Evolutionary conservation across 1,140 invertebrate genomes (phyloP), one percentile per base, ranked within the genome.

Genomic region (Diprion similis): DNA sequence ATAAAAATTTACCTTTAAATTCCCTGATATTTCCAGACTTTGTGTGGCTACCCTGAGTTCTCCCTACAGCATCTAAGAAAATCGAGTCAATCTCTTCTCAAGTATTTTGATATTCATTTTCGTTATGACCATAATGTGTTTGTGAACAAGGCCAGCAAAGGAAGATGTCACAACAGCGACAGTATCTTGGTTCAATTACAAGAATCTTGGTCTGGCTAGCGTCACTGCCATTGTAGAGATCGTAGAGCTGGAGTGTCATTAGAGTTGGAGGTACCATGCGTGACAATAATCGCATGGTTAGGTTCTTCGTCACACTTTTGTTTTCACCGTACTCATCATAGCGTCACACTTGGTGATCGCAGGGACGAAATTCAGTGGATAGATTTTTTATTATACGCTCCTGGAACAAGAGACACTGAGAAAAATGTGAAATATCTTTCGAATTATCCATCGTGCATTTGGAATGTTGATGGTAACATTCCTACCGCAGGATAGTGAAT

Each of bases 271-370:
- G n/a, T 59, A 59, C 51, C 51, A 59, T 17, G 70, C 79, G 75
- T 77, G 79, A 77, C 78, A 64, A 69, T 66, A 19, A 46, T 45
- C 17, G 19, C 45, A 18, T 65, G 10, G 72, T 79, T 79, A 76
- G 59, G 66, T 76, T 74, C 76, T 64, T 73, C 71, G 77, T 75
- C 80, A 81, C 78, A 85, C 82, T 85, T 79, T 82, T 82, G 78
- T 84, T 86, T 86, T 86, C 82, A 83, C 83, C 75, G 18, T 51
- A 13, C 68, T 70, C 76, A 73, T 71, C 73, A 74, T 77, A 73
- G 71, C 71, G 80, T 83, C 76, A 83, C 81, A 84, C 78, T 78
- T 76, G 37, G 64, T 79, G 72, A 73, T 15, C 79, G 68, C 77
- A 76, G 78, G 78, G 78, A 80, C 77, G 78, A 77, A 83, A 45